phyloP scores from a whole-genome alignment of 2,113 vertebrate genomes.

The Platycercus adscitus region DNA sequence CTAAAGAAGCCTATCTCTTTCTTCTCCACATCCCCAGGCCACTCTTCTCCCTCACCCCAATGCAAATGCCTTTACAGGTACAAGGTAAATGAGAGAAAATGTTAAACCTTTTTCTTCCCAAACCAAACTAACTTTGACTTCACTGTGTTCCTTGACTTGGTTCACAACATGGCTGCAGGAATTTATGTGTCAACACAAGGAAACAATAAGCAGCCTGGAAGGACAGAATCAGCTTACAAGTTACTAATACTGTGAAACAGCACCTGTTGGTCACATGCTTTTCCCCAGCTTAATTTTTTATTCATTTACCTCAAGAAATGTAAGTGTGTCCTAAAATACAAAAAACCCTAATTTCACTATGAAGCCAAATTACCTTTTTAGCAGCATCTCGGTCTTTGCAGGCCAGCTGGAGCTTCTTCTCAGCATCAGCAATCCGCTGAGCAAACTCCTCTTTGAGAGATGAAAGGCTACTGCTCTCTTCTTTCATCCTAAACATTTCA shows the following conservation, averaged over 20 bases:
- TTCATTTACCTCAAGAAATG: neutral
- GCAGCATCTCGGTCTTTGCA: slow-evolving; percentile 96
- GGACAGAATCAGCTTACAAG: neutral
- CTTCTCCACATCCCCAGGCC: neutral
- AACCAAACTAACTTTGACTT: neutral
- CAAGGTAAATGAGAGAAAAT: neutral
- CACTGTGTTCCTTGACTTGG: neutral
- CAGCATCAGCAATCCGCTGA: slow-evolving; percentile 93
- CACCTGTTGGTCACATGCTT: neutral
- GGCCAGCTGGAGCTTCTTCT: slow-evolving; percentile 93
- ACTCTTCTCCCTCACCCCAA: neutral
- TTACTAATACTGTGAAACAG: neutral
- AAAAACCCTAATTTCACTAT: neutral
- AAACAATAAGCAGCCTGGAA: neutral
- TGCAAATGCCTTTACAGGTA: neutral
- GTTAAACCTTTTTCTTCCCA: neutral
- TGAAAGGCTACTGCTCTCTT: slow-evolving; percentile 91
- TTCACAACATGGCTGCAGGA: neutral
- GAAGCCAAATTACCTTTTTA: slow-evolving; percentile 86
- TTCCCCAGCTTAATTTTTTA: neutral
- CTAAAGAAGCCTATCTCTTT: neutral
- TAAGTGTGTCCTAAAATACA: neutral
- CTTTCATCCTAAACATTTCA: slow-evolving; percentile 91
- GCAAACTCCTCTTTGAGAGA: slow-evolving; percentile 96
- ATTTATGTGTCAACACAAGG: neutral